Conservation (phyloP, 2,888 invertebrate genomes). For the Beris chalybata region DNA sequence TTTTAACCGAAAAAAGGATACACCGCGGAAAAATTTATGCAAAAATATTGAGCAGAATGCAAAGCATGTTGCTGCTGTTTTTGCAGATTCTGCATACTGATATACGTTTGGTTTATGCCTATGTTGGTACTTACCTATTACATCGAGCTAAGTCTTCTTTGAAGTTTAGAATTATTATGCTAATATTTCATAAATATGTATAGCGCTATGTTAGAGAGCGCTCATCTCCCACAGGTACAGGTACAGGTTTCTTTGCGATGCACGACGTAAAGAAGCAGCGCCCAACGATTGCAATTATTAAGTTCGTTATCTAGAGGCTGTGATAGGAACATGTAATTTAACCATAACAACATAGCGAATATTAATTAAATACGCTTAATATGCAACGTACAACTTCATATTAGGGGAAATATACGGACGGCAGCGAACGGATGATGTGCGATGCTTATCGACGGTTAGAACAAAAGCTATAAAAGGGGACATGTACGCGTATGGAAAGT, state of each 20-base stretch:
- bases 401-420: constrained; percentile 7
- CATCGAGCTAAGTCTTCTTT: constrained; percentile 22
- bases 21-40: too few relatives aligned
- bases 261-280: too few relatives aligned
- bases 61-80: not conserved
- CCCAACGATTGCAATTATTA: constrained; percentile 29
- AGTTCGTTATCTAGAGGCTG: constrained; percentile 29
- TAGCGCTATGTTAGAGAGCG: not conserved
- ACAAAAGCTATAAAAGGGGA: too few relatives aligned
- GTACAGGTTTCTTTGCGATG: too few relatives aligned
- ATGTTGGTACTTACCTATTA: too few relatives aligned
- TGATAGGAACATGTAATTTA: constrained; percentile 29
- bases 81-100: not conserved
- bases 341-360: constrained; percentile 21
- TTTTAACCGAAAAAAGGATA: too few relatives aligned
- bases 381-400: constrained; percentile 28
- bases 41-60: not conserved
- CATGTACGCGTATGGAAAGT: too few relatives aligned
- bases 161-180: constrained; percentile 27
- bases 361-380: constrained; percentile 29
- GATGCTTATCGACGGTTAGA: too few relatives aligned
- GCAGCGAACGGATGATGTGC: too few relatives aligned
- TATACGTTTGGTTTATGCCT: too few relatives aligned
- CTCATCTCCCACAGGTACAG: not conserved
- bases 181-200: constrained; percentile 30